A percentile compares a stretch with the other conserved stretches of the same genome.
phyloP scores from a whole-genome alignment of 2,113 vertebrate genomes.

The Corythornis vintsioides region DNA sequence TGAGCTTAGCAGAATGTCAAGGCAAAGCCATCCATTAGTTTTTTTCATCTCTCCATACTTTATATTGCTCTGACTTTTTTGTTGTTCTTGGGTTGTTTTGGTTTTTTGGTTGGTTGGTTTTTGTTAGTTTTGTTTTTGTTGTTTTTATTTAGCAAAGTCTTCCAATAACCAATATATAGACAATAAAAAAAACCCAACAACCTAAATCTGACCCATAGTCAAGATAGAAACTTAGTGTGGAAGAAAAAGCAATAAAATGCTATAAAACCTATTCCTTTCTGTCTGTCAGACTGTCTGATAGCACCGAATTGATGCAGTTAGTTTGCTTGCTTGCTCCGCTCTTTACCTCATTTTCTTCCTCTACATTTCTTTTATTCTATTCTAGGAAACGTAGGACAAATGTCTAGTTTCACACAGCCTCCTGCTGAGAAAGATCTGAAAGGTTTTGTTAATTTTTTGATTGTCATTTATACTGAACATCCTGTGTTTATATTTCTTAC shows the following conservation, averaged over 20 bases:
- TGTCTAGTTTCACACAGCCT: neutral
- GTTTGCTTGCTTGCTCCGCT: neutral
- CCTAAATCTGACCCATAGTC: neutral
- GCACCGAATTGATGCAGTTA: neutral
- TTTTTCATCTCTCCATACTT: neutral
- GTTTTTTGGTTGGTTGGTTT: too few relatives aligned
- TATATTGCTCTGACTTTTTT: neutral
- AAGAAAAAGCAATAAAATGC: neutral
- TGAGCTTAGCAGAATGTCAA: neutral
- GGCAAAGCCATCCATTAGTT: neutral
- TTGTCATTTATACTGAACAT: neutral
- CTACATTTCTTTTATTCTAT: neutral
- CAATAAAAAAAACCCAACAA: neutral
- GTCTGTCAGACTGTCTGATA: neutral
- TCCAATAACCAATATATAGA: neutral
- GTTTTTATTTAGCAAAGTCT: neutral
- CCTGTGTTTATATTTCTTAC: neutral
- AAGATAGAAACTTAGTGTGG: neutral
- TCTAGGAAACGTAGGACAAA: neutral
- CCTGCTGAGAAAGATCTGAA: neutral
- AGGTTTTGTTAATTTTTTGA: neutral
- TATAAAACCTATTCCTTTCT: neutral
- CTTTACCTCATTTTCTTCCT: neutral
- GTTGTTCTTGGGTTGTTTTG: too few relatives aligned
- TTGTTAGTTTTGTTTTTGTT: neutral